Evolutionary conservation across 2,797 vertebrate genomes (phyloP).

Genomic region (Anguilla pacifica): DNA sequence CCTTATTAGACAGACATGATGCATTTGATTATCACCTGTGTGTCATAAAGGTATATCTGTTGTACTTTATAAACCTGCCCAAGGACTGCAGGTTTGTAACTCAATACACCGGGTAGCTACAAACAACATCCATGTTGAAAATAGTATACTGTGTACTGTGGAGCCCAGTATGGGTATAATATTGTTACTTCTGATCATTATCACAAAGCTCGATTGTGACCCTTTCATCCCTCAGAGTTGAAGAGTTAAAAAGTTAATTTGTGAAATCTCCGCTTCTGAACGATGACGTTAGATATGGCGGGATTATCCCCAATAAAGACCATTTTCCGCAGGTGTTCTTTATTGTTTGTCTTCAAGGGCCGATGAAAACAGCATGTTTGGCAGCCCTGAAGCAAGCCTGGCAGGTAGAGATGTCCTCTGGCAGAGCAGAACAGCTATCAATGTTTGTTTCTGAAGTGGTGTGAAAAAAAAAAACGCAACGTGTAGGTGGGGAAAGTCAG

Average conservation of each 20-base stretch:
- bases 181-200: not conserved
- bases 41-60: not conserved
- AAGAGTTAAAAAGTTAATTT: not conserved
- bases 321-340: not conserved
- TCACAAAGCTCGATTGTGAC: not conserved
- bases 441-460: slow-evolving; percentile 39
- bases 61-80: not conserved
- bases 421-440: slow-evolving; percentile 26
- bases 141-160: no score
- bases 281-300: not conserved
- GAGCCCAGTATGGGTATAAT: no score
- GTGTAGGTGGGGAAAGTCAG: slow-evolving; percentile 61
- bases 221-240: not conserved
- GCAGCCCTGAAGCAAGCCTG: not conserved
- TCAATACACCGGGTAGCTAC: not conserved
- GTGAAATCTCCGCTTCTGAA: not conserved
- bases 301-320: not conserved
- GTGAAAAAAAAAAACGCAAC: slow-evolving; percentile 43
- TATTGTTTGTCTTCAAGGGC: slow-evolving; percentile 9
- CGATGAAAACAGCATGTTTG: slow-evolving; percentile 10
- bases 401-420: slow-evolving; percentile 24
- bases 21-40: not conserved
- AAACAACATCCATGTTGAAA: not conserved
- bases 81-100: not conserved
- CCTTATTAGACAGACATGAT: not conserved